phyloP scores from a whole-genome alignment of 2,888 invertebrate genomes.

The Poecilobothrus nobilitatus region DNA sequence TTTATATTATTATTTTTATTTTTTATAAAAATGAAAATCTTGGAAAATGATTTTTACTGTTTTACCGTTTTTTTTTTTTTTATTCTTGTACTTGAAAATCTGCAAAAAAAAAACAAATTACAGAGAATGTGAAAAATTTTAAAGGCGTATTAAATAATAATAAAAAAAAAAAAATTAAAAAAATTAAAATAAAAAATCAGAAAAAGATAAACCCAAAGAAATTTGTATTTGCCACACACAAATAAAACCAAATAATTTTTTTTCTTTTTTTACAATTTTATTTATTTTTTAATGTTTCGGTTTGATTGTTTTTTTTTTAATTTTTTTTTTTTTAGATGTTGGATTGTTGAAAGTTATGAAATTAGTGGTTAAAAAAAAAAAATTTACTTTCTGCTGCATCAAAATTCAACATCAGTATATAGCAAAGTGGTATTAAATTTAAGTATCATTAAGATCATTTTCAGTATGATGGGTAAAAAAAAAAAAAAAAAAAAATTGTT shows the following conservation, averaged over 20 bases:
- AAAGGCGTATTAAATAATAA: neutral
- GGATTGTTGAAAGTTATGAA: neutral
- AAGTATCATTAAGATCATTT: neutral
- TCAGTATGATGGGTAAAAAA: neutral
- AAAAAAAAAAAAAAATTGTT: neutral
- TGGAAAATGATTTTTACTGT: neutral
- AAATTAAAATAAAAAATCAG: no score
- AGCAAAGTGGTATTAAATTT: neutral
- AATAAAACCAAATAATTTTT: neutral
- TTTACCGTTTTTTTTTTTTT: no score
- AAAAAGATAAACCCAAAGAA: neutral
- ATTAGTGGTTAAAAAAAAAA: neutral
- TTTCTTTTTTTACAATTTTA: no score
- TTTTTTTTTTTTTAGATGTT: neutral
- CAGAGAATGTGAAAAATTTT: neutral
- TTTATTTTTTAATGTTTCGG: no score
- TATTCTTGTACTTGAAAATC: neutral
- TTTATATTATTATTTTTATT: neutral
- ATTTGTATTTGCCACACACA: conserved; percentile 1
- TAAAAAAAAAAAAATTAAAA: neutral
- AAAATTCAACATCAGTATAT: neutral
- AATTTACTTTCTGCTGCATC: neutral
- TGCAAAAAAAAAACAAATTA: neutral
- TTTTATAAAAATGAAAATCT: neutral
- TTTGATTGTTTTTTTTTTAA: neutral